phyloP scores from a whole-genome alignment of 1,140 invertebrate genomes.

The Leguminivora glycinivorella region DNA sequence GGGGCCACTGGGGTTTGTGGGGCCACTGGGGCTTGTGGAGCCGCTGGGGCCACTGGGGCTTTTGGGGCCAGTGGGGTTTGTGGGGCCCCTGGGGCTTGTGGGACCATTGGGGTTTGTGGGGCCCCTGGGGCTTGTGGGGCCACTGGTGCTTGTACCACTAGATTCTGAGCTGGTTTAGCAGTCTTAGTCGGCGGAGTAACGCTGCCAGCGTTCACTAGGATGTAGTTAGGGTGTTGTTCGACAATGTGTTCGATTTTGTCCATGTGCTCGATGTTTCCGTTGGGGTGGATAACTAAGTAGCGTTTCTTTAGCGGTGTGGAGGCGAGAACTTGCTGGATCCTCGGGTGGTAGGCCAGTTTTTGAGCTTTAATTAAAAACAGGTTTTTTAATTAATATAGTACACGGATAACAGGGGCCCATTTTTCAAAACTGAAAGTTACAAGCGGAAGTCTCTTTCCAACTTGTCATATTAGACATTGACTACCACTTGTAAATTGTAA shows the following conservation, averaged over 20 bases:
- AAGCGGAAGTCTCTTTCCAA: too few species aligned
- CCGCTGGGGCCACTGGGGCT: not conserved
- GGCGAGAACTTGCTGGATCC: conserved; percentile 33
- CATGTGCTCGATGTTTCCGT: conserved; percentile 50
- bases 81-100: not conserved
- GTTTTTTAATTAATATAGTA: not conserved
- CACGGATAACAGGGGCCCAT: too few species aligned
- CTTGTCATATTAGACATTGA: too few species aligned
- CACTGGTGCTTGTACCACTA: too few species aligned
- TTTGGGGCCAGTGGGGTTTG: too few species aligned
- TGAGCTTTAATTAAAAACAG: conserved; percentile 2
- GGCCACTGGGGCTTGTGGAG: not conserved
- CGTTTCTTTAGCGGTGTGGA: conserved; percentile 40
- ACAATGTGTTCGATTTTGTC: conserved; percentile 43
- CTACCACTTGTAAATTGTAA: too few species aligned
- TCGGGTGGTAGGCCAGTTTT: conserved; percentile 13
- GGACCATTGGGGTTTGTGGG: not conserved
- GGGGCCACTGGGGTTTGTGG: not conserved
- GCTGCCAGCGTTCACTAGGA: conserved; percentile 42
- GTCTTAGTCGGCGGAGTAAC: conserved; percentile 17
- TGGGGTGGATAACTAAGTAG: conserved; percentile 46
- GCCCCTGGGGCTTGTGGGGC: not conserved
- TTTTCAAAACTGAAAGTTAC: too few species aligned
- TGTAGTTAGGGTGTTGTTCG: conserved; percentile 43
- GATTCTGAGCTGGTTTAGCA: not conserved